phyloP scores from a whole-genome alignment of 1,140 invertebrate species.

The Ceratoteleas bidentatus region DNA sequence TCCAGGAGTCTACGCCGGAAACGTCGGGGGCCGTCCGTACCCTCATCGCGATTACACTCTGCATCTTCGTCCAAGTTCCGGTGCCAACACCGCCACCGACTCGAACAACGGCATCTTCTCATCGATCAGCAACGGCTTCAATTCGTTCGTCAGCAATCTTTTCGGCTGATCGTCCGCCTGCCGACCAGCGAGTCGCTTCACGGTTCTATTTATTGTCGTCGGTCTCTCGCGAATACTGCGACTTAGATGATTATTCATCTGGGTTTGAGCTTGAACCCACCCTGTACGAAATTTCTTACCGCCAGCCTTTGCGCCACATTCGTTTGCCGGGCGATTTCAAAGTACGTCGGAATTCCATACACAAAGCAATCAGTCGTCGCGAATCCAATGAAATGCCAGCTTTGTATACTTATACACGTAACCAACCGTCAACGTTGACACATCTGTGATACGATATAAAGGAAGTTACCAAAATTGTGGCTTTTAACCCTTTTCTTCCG shows the following conservation, averaged over 20 bases:
- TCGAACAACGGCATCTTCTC: conserved; percentile 85
- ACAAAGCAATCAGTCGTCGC: no score
- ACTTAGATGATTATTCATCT: conserved; percentile 49
- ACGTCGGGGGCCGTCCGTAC: conserved; percentile 71
- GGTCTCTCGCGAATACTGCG: conserved; percentile 63
- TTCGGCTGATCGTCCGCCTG: conserved; percentile 84
- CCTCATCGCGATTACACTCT: conserved; percentile 78
- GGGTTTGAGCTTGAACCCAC: conserved; percentile 45
- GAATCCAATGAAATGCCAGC: no score
- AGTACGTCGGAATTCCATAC: no score
- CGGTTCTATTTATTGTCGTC: conserved; percentile 62
- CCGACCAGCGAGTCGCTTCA: conserved; percentile 57
- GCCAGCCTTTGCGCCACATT: no score
- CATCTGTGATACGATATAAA: no score
- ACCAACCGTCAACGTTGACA: no score
- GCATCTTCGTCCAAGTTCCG: conserved; percentile 74
- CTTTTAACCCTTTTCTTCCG: no score
- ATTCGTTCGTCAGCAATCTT: conserved; percentile 87
- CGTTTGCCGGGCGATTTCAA: no score
- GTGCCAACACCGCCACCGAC: conserved; percentile 72
- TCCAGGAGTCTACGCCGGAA: conserved; percentile 68
- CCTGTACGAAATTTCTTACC: conserved; percentile 49
- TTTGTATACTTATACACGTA: no score
- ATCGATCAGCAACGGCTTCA: conserved; percentile 88
- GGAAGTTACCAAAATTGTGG: no score